phyloP scores from a whole-genome alignment of 2,797 vertebrate species.

The Eurystomus glaucurus region DNA sequence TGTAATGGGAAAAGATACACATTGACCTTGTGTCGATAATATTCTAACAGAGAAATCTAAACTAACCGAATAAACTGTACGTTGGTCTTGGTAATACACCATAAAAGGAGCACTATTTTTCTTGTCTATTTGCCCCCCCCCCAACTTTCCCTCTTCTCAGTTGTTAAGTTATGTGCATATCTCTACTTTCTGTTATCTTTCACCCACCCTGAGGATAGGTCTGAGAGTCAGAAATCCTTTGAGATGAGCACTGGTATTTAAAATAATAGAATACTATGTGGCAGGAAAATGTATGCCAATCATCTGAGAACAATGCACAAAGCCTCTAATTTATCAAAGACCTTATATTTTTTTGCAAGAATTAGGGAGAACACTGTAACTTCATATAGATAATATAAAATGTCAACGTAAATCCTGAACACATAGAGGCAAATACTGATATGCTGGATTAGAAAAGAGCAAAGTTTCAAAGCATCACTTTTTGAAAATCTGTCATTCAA shows the following conservation, averaged over 20 bases:
- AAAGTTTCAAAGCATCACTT: background rate
- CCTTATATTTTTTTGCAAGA: background rate
- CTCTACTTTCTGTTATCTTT: background rate
- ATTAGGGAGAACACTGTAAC: background rate
- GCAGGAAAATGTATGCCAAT: background rate
- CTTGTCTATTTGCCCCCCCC: background rate
- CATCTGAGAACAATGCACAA: background rate
- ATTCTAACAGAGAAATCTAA: background rate
- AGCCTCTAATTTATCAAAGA: background rate
- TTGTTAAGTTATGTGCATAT: background rate
- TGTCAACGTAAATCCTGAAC: background rate
- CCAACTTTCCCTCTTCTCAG: background rate
- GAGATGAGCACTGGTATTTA: background rate
- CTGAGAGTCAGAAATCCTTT: background rate
- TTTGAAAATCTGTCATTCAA: background rate
- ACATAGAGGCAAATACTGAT: background rate
- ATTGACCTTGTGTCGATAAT: background rate
- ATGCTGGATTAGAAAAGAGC: background rate
- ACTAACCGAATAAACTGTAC: background rate
- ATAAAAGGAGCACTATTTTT: background rate
- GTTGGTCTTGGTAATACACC: background rate
- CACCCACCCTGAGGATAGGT: accelerated
- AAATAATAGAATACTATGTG: background rate
- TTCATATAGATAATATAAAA: background rate
- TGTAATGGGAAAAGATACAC: background rate